Conservation (phyloP, 1,140 invertebrate species). For the Drosophila nigromelanica region DNA sequence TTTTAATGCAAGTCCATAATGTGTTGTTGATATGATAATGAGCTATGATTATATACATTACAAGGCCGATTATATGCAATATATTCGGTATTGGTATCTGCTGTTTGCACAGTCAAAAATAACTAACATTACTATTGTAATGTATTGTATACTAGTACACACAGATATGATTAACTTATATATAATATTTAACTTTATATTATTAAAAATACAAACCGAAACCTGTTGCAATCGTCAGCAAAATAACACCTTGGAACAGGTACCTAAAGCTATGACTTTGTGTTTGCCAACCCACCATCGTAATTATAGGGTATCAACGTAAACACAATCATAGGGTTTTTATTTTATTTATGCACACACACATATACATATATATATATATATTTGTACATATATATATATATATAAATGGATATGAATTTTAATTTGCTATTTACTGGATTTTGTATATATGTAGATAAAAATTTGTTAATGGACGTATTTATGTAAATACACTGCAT, state of each 20-base stretch:
- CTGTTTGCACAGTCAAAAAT: too few species aligned
- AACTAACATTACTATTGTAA: too few species aligned
- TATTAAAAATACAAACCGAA: slow-evolving; percentile 37
- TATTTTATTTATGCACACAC: background rate
- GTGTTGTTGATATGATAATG: too few species aligned
- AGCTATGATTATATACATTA: too few species aligned
- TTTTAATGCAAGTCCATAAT: too few species aligned
- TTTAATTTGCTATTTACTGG: too few species aligned
- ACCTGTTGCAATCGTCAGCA: slow-evolving; percentile 15
- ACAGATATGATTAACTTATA: too few species aligned
- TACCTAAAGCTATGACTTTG: slow-evolving; percentile 1
- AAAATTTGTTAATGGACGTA: background rate
- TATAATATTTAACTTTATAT: background rate
- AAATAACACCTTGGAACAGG: slow-evolving; percentile 10
- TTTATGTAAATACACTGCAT: background rate
- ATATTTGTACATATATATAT: background rate
- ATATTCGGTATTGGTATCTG: too few species aligned
- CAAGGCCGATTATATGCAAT: too few species aligned
- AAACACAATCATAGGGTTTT: background rate
- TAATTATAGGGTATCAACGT: background rate
- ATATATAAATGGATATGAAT: background rate
- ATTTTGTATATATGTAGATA: too few species aligned
- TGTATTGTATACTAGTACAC: too few species aligned
- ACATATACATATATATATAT: too few species aligned
- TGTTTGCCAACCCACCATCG: slow-evolving; percentile 2